phyloP scores from a whole-genome alignment of 2,888 invertebrate genomes.

The Augochlorella aurata region DNA sequence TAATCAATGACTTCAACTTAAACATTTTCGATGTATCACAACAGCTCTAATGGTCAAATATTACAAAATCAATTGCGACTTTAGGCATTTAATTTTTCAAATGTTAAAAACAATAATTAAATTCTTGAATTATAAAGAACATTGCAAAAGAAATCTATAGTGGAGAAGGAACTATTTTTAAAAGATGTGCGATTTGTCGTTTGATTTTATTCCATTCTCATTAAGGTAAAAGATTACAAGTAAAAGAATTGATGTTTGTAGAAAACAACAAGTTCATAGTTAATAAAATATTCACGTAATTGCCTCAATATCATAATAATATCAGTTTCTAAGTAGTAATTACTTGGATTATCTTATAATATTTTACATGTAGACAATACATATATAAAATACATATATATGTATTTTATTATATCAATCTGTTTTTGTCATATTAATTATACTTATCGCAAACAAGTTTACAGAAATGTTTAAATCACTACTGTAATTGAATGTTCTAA shows the following conservation, averaged over 20 bases:
- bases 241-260: not conserved
- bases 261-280: not conserved
- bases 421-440: slow-evolving; percentile 1
- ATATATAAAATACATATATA: not conserved
- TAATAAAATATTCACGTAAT: not conserved
- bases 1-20: slow-evolving; percentile 8
- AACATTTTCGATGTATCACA: not conserved
- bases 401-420: not conserved
- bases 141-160: not conserved
- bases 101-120: not conserved
- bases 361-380: not conserved
- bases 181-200: not conserved
- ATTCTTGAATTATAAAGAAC: not conserved
- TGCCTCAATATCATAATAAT: not conserved
- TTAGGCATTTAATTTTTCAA: slow-evolving; percentile 12
- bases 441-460: not conserved
- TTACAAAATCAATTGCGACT: not conserved
- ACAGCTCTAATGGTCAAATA: slow-evolving; percentile 3
- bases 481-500: not conserved
- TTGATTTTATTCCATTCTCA: not conserved
- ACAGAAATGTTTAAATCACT: not conserved
- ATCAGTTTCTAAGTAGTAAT: not conserved
- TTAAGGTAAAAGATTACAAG: not conserved
- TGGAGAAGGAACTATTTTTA: not conserved
- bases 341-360: not conserved